These are phyloP conservation scores for Eudasyphora cyanicolor DNA, from an alignment of 2,888 invertebrate species.

Conservation along the genomic window DNA sequence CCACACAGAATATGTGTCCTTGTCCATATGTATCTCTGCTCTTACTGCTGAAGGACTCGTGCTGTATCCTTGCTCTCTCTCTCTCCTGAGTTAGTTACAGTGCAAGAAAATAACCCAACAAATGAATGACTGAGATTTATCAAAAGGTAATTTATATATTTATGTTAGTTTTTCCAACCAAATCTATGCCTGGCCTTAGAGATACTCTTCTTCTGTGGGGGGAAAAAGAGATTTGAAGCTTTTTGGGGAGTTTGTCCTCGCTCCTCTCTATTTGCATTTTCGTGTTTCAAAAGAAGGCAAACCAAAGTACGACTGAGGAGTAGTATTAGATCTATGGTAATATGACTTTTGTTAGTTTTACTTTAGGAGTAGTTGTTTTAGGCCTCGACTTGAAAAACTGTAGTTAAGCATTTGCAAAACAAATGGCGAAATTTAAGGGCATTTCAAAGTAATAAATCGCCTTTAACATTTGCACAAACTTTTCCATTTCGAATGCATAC, in stretches of 20 bases:
- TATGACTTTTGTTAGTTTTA: conserved; percentile 27
- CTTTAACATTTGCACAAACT: conserved; percentile 55
- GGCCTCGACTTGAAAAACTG: conserved; percentile 53
- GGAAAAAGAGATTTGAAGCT: neutral
- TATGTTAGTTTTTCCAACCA: conserved; percentile 40
- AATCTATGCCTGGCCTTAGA: conserved; percentile 52
- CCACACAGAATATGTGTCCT: neutral
- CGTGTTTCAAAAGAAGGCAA: neutral
- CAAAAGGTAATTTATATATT: conserved; percentile 80
- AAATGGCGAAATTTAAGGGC: conserved; percentile 74
- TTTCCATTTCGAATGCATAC: conserved; percentile 8
- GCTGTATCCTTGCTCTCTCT: too few relatives aligned
- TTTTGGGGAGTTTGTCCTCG: neutral
- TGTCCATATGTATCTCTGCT: conserved; percentile 5
- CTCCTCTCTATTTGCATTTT: conserved; percentile 30
- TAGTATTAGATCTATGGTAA: conserved; percentile 22
- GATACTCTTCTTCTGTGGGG: conserved; percentile 58
- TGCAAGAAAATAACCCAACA: conserved; percentile 56
- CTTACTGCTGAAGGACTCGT: too few relatives aligned
- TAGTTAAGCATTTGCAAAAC: conserved; percentile 72
- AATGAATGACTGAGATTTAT: conserved; percentile 78
- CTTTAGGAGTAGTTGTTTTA: conserved; percentile 29
- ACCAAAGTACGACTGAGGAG: neutral
- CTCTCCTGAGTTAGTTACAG: conserved; percentile 42
- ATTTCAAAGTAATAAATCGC: conserved; percentile 78